These are phyloP conservation scores for Tachypleus tridentatus DNA, from an alignment of 1,140 invertebrate genomes.

Conservation along the genomic window DNA sequence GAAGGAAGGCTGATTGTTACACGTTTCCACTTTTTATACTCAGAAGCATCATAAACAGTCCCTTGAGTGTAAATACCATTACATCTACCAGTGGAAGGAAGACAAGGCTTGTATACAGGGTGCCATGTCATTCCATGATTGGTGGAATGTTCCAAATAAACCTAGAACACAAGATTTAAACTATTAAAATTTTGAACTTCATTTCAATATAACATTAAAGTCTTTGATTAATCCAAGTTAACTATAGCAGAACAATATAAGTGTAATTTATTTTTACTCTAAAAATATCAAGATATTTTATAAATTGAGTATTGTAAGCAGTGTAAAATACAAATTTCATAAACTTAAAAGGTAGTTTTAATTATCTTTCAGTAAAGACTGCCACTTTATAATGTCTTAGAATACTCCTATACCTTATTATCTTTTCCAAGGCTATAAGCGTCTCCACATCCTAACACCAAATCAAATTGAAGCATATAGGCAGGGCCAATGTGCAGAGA, in stretches of 20 bases:
- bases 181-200: too few relatives aligned
- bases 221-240: too few relatives aligned
- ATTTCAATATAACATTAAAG: too few relatives aligned
- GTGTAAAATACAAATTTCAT: too few relatives aligned
- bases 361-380: too few relatives aligned
- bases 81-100: constrained; percentile 32
- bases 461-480: constrained; percentile 38
- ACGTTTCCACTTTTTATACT: constrained; percentile 35
- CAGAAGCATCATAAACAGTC: constrained; percentile 35
- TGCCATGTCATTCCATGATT: constrained; percentile 38
- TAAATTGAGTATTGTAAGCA: too few relatives aligned
- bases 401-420: constrained; percentile 8
- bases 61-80: constrained; percentile 30
- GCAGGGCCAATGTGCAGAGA: constrained; percentile 36
- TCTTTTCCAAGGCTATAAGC: constrained; percentile 29
- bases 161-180: constrained; percentile 1
- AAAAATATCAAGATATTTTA: too few relatives aligned
- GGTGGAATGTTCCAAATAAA: constrained; percentile 37
- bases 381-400: too few relatives aligned
- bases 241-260: too few relatives aligned
- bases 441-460: constrained; percentile 36
- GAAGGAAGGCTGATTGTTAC: constrained; percentile 31
- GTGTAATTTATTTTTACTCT: too few relatives aligned
- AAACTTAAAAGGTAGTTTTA: too few relatives aligned
- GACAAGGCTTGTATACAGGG: constrained; percentile 25